phyloP scores from a whole-genome alignment of 2,113 vertebrate genomes.

The Malurus cyaneus region DNA sequence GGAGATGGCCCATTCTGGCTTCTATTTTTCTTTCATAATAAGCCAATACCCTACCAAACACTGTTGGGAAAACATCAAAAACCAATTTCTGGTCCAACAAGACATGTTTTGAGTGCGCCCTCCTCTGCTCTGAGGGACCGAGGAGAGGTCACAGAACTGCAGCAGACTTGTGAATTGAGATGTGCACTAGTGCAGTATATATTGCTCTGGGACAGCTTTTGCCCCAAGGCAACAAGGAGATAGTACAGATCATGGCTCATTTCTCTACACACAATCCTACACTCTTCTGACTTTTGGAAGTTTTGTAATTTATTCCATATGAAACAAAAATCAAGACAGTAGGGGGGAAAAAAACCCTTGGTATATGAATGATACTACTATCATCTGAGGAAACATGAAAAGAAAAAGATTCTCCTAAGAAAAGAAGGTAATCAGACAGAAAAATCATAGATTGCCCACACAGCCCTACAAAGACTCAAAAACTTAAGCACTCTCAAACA shows the following conservation, averaged over 20 bases:
- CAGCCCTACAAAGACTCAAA: background rate
- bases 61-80: too few species aligned
- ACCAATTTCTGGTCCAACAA: background rate
- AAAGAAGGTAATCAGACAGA: background rate
- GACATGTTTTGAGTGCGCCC: background rate
- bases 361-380: background rate
- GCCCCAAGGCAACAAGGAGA: background rate
- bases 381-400: background rate
- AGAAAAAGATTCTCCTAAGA: background rate
- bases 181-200: background rate
- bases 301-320: background rate
- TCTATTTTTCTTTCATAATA: background rate
- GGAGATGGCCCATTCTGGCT: background rate
- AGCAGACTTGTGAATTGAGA: background rate
- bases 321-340: background rate
- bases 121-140: background rate
- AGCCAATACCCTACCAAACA: background rate
- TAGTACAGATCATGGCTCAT: background rate
- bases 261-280: background rate
- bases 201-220: background rate
- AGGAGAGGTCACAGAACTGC: background rate
- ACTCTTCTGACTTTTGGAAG: background rate
- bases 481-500: background rate
- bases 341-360: background rate
- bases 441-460: background rate